phyloP scores from a whole-genome alignment of 2,113 vertebrate species.

The Origma solitaria region DNA sequence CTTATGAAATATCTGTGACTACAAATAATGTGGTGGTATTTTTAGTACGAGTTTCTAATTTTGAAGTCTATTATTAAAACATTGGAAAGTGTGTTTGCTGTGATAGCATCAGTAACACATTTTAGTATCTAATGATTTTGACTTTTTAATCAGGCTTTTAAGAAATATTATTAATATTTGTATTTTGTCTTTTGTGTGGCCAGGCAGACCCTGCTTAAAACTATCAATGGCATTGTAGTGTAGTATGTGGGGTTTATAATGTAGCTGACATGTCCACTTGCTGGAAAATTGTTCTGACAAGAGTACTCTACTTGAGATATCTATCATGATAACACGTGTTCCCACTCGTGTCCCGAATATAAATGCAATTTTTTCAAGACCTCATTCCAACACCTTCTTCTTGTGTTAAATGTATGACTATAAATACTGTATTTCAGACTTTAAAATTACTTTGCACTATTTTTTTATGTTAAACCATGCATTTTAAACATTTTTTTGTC shows the following conservation, averaged over 20 bases:
- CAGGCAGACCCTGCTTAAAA: not conserved
- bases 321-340: not conserved
- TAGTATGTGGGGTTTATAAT: not conserved
- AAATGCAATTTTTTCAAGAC: not conserved
- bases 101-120: not conserved
- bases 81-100: not conserved
- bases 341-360: not conserved
- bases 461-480: not conserved
- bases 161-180: not conserved
- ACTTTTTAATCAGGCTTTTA: not conserved
- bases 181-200: not conserved
- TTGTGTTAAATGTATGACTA: not conserved
- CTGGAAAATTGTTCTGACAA: not conserved
- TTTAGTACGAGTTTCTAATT: not conserved
- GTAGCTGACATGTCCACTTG: not conserved
- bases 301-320: not conserved
- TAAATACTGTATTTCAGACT: not conserved
- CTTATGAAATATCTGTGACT: not conserved
- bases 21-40: not conserved
- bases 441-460: not conserved
- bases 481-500: not conserved
- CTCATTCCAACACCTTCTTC: not conserved
- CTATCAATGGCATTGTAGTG: not conserved
- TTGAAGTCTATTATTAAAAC: not conserved
- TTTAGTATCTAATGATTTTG: not conserved